A percentile compares a stretch with the other conserved stretches of the same genome.
Conservation (phyloP, 1,140 invertebrate species). For the Heliconius congener region DNA sequence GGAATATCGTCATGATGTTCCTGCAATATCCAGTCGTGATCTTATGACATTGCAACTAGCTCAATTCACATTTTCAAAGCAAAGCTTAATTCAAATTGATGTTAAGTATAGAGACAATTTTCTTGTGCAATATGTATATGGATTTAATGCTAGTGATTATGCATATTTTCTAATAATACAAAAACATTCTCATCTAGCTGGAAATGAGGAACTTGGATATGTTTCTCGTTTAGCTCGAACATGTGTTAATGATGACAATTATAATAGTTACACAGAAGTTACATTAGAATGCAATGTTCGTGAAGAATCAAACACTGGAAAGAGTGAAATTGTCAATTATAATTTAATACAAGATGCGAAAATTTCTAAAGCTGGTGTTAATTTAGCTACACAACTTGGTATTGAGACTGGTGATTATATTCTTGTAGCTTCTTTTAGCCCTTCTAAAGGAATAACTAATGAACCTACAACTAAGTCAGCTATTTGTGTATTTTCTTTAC, state of each 20-base stretch:
- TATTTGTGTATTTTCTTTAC: slow-evolving; percentile 91
- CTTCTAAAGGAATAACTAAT: slow-evolving; percentile 90
- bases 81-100: slow-evolving; percentile 94
- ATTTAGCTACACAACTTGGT: slow-evolving; percentile 89
- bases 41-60: slow-evolving; percentile 90
- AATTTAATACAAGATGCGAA: slow-evolving; percentile 96
- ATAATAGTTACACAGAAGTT: slow-evolving; percentile 97
- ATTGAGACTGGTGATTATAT: slow-evolving; percentile 89
- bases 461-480: slow-evolving; percentile 90
- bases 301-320: slow-evolving; percentile 76
- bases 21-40: slow-evolving; percentile 93
- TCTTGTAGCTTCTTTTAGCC: slow-evolving; percentile 92
- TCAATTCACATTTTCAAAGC: slow-evolving; percentile 92
- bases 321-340: slow-evolving; percentile 84
- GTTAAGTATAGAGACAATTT: slow-evolving; percentile 97
- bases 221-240: slow-evolving; percentile 93
- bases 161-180: slow-evolving; percentile 98
- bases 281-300: slow-evolving; percentile 90
- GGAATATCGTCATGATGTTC: slow-evolving; percentile 95
- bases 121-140: slow-evolving; percentile 96
- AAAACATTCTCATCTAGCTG: slow-evolving; percentile 93
- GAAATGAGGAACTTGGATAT: slow-evolving; percentile 94
- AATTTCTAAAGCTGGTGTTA: slow-evolving; percentile 89
- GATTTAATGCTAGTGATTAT: slow-evolving; percentile 96
- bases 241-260: slow-evolving; percentile 96